phyloP scores from a whole-genome alignment of 2,113 vertebrate genomes.

The Sapayoa aenigma region DNA sequence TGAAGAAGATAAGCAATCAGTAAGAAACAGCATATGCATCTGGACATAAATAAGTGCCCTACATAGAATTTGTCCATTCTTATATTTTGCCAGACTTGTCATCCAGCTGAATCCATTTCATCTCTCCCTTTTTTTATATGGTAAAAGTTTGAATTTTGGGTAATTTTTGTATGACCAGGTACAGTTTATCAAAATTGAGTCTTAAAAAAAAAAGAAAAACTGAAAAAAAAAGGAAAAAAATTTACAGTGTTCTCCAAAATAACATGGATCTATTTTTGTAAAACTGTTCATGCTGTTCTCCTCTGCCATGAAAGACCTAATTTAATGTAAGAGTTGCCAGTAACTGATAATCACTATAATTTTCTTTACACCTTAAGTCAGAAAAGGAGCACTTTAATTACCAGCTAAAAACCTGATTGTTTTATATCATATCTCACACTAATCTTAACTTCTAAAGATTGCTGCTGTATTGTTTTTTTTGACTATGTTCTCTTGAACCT shows the following conservation, averaged over 20 bases:
- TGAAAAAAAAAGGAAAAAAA: conserved; percentile 21
- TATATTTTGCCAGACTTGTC: conserved; percentile 76
- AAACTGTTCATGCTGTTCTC: conserved; percentile 76
- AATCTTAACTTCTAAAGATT: conserved; percentile 72
- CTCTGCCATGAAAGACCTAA: conserved; percentile 75
- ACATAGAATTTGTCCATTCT: conserved; percentile 71
- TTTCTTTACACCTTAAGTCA: conserved; percentile 71
- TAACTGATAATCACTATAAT: conserved; percentile 73
- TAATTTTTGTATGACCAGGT: conserved; percentile 83
- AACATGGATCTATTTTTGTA: conserved; percentile 82
- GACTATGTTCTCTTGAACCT: conserved; percentile 59
- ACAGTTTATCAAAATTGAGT: conserved; percentile 77
- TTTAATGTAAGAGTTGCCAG: conserved; percentile 72
- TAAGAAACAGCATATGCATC: conserved; percentile 67
- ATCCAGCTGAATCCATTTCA: conserved; percentile 75
- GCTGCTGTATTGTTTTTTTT: conserved; percentile 69
- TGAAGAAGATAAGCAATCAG: conserved; percentile 69
- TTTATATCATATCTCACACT: conserved; percentile 71
- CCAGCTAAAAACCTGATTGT: conserved; percentile 65
- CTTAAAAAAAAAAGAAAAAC: conserved; percentile 27
- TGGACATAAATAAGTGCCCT: conserved; percentile 76
- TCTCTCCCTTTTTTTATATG: conserved; percentile 78
- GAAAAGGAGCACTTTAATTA: conserved; percentile 77
- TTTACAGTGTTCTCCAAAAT: conserved; percentile 72
- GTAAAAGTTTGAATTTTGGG: conserved; percentile 76